These are phyloP conservation scores for Stenotaenia linearis DNA, from an alignment of 2,888 invertebrate species.

Conservation along the genomic window DNA sequence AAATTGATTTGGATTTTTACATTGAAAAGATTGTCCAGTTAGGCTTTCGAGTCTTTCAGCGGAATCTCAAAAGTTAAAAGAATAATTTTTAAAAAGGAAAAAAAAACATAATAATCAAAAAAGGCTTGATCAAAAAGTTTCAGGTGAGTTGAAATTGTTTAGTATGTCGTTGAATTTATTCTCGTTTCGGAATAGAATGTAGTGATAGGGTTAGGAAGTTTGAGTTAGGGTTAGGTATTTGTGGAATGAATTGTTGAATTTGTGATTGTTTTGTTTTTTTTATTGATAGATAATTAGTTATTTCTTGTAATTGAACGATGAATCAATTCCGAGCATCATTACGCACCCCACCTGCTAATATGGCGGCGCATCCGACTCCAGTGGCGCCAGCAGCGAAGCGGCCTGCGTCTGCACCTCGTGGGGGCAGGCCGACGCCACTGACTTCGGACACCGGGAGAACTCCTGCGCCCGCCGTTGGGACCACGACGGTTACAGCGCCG, in stretches of 20 bases:
- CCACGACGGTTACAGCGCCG: not conserved
- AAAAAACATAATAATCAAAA: not conserved
- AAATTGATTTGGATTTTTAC: slow-evolving; percentile 1
- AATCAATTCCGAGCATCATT: not conserved
- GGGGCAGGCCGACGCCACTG: not conserved
- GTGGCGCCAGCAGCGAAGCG: not conserved
- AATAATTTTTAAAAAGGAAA: not conserved
- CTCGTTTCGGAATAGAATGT: not conserved
- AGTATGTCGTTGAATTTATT: not conserved
- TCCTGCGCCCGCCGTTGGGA: not conserved
- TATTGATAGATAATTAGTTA: not conserved
- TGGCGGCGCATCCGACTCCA: not conserved
- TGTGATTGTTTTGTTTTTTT: not conserved
- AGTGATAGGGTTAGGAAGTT: not conserved
- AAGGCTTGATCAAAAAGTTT: not conserved
- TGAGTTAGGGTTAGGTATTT: not conserved
- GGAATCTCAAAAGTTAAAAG: slow-evolving; percentile 1
- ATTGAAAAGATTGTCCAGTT: not conserved
- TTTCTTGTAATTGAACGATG: not conserved
- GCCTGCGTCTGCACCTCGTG: not conserved
- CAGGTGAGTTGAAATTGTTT: not conserved
- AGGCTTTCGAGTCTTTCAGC: not conserved
- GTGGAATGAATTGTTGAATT: not conserved
- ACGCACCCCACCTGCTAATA: not conserved
- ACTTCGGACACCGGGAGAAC: not conserved